Evolutionary conservation across 2,113 vertebrate species (phyloP).

Genomic region (Pterocles burchelli): DNA sequence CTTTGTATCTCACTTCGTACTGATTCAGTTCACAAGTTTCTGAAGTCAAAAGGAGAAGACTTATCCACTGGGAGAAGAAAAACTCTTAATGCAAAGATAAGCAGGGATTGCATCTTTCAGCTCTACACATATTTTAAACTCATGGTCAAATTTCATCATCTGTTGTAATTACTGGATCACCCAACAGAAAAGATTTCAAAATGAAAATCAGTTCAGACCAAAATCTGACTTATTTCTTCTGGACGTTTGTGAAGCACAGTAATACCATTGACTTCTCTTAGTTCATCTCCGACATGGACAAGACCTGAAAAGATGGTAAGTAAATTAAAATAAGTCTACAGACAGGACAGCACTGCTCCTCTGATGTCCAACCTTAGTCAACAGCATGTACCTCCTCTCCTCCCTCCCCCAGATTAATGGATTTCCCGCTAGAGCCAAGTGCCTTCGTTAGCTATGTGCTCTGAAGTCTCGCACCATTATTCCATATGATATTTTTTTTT

Average conservation of each 20-base stretch:
- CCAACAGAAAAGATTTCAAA: not conserved
- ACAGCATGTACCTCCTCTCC: not conserved
- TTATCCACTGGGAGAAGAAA: constrained; percentile 21
- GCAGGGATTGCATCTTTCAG: not conserved
- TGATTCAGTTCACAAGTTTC: not conserved
- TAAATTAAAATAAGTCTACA: not conserved
- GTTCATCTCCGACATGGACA: constrained; percentile 93
- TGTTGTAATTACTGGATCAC: not conserved
- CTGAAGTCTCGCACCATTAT: not conserved
- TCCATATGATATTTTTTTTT: not conserved
- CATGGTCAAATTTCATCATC: not conserved
- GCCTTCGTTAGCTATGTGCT: not conserved
- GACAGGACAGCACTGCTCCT: not conserved
- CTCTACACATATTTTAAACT: not conserved
- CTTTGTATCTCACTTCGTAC: not conserved
- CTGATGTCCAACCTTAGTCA: not conserved
- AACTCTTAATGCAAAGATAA: constrained; percentile 4
- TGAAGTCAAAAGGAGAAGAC: constrained; percentile 19
- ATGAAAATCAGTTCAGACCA: constrained; percentile 78
- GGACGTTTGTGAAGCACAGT: constrained; percentile 90
- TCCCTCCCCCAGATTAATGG: not conserved
- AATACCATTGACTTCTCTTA: constrained; percentile 93
- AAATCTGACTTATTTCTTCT: constrained; percentile 94
- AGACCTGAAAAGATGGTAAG: constrained; percentile 80
- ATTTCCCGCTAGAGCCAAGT: not conserved